These are phyloP conservation scores for Drosophila putrida DNA, from an alignment of 2,888 invertebrate genomes.

Conservation along the genomic window DNA sequence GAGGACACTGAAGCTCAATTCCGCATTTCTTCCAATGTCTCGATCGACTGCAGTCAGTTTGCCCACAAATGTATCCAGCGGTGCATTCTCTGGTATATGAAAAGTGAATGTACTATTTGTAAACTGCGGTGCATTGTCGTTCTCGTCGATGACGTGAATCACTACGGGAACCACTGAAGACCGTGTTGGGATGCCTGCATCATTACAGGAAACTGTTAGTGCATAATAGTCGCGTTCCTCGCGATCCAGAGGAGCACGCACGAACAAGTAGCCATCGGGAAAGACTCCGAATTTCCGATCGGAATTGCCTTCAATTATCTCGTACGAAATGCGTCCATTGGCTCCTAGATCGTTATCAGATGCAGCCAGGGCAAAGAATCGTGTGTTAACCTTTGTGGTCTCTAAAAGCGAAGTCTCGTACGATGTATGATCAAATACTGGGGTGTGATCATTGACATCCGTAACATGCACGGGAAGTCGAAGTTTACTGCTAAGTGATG, in stretches of 20 bases:
- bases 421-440: conserved; percentile 95
- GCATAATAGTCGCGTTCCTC: conserved; percentile 97
- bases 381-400: conserved; percentile 95
- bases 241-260: conserved; percentile 93
- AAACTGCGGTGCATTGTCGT: conserved; percentile 97
- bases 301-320: conserved; percentile 93
- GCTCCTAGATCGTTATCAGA: conserved; percentile 94
- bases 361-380: conserved; percentile 95
- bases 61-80: conserved; percentile 95
- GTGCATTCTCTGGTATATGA: conserved; percentile 94
- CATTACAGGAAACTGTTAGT: conserved; percentile 93
- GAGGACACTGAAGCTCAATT: conserved; percentile 92
- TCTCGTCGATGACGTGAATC: conserved; percentile 97
- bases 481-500: conserved; percentile 91
- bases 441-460: conserved; percentile 98
- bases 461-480: conserved; percentile 90
- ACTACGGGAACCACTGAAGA: conserved; percentile 96
- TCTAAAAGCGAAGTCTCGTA: conserved; percentile 97
- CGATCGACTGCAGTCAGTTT: conserved; percentile 95
- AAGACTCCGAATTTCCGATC: conserved; percentile 96
- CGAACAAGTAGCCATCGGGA: conserved; percentile 96
- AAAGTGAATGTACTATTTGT: conserved; percentile 96
- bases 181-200: conserved; percentile 91
- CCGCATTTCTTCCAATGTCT: conserved; percentile 96
- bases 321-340: conserved; percentile 93